These are phyloP conservation scores for Cryptoblepharus egeriae DNA, from an alignment of 2,797 vertebrate genomes.

Conservation along the genomic window DNA sequence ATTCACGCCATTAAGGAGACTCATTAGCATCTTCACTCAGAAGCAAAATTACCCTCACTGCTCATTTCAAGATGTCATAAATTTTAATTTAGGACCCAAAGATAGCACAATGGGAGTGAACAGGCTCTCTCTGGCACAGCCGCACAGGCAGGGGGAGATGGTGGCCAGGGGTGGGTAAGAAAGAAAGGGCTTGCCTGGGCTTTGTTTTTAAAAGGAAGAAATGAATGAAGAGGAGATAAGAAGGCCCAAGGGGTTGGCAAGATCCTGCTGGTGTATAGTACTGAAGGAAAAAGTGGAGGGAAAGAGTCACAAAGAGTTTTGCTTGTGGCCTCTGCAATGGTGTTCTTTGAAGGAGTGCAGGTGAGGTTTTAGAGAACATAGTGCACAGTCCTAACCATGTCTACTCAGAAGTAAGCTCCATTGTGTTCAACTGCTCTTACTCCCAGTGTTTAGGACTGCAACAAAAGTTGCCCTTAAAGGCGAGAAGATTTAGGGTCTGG, in stretches of 20 bases:
- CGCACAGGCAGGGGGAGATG: constrained; percentile 52
- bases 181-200: constrained; percentile 50
- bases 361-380: background rate
- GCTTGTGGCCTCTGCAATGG: background rate
- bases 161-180: constrained; percentile 37
- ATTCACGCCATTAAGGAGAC: constrained; percentile 99
- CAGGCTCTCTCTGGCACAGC: constrained; percentile 65
- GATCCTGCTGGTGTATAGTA: accelerated
- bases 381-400: too few relatives aligned
- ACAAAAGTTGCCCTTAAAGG: constrained; percentile 5
- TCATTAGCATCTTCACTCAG: constrained; percentile 99
- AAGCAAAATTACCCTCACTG: constrained; percentile 99
- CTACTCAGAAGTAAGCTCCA: too few relatives aligned
- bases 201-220: constrained; percentile 21
- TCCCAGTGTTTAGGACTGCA: too few relatives aligned
- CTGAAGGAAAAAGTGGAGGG: background rate
- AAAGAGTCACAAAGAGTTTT: background rate
- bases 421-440: too few relatives aligned
- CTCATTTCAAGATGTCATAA: constrained; percentile 99
- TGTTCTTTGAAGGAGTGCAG: background rate
- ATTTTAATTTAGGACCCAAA: constrained; percentile 99
- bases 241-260: background rate
- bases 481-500: too few relatives aligned
- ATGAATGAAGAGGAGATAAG: constrained; percentile 15
- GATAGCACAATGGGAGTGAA: constrained; percentile 91